phyloP scores from a whole-genome alignment of 2,113 vertebrate genomes.

The Labrus mixtus region DNA sequence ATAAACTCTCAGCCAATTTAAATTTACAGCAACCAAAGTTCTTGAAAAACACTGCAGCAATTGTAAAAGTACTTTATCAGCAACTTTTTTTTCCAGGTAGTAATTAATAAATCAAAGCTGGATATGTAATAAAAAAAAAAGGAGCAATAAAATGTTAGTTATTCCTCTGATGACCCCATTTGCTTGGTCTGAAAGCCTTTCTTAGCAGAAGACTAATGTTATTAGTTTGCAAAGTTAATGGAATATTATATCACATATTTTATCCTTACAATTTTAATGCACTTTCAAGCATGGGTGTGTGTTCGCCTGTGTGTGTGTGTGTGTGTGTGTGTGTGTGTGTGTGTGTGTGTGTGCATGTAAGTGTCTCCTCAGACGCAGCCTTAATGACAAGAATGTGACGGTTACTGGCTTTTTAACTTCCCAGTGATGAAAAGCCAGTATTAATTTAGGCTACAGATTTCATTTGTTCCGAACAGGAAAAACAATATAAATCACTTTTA shows the following conservation, averaged over 20 bases:
- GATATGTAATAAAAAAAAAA: constrained; percentile 50
- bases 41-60: background rate
- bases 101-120: constrained; percentile 50
- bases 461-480: constrained; percentile 99
- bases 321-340: constrained; percentile 3
- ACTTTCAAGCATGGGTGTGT: background rate
- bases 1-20: constrained; percentile 27
- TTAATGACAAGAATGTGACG: constrained; percentile 94
- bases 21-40: constrained; percentile 35
- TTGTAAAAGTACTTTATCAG: constrained; percentile 34
- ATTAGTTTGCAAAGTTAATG: constrained; percentile 68
- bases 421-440: constrained; percentile 97
- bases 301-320: background rate
- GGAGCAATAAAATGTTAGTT: constrained; percentile 37
- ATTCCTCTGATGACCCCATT: constrained; percentile 61
- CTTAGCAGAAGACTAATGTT: constrained; percentile 53
- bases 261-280: constrained; percentile 55
- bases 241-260: constrained; percentile 75
- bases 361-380: constrained; percentile 83
- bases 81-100: constrained; percentile 24
- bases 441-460: constrained; percentile 99
- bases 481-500: constrained; percentile 99
- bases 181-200: constrained; percentile 61
- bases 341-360: background rate
- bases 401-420: constrained; percentile 96